Evolutionary conservation across 2,888 invertebrate genomes (phyloP), one percentile per base, ranked within the genome.

Genomic region (Abrostola triplasia): DNA sequence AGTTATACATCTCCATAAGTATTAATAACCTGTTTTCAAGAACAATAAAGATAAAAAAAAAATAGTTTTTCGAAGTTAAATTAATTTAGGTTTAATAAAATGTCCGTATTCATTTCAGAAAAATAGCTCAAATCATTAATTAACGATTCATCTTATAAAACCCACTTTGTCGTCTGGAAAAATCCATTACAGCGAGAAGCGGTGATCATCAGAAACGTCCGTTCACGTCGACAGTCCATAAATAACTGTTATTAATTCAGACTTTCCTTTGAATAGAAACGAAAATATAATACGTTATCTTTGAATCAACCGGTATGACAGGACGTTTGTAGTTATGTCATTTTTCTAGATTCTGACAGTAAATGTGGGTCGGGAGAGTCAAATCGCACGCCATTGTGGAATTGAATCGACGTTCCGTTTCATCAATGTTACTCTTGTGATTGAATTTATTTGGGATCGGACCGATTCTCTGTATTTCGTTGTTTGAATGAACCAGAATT

Each of bases 181-280:
- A 69, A 76, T 60, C 35, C 37, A 10, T 24, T 36, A 50, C 57
- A 44, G 52, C 44, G 40, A 78, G 59, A 63, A 73, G 59, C 47
- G 52, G 37, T 72, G 73, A 66, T 79, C 64, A 66, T 55, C 66
- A 73, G 67, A 76, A 73, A 79, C 76, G 74, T 65, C 75, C 72
- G 73, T 56, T 57, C 60, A n/a, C 65, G 72, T 56, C 76, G 70
- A 62, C 65, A 54, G 70, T 77, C 75, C 65, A 69, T 72, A 81
- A 79, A 77, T 79, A 76, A 73, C 77, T 71, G 63, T 77, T 72
- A 77, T 72, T 74, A 71, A 76, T 70, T 68, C 70, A 80, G 47
- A 57, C 65, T 74, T 69, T 60, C 63, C 64, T 56, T 73, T 70
- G 73, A 66, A 61, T 56, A 40, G 8, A 65, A 62, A 71, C 53